Percentiles rank a stretch among this genome's conserved stretches.
Conservation (phyloP, 2,113 vertebrate species). For the Neotoma lepida region DNA sequence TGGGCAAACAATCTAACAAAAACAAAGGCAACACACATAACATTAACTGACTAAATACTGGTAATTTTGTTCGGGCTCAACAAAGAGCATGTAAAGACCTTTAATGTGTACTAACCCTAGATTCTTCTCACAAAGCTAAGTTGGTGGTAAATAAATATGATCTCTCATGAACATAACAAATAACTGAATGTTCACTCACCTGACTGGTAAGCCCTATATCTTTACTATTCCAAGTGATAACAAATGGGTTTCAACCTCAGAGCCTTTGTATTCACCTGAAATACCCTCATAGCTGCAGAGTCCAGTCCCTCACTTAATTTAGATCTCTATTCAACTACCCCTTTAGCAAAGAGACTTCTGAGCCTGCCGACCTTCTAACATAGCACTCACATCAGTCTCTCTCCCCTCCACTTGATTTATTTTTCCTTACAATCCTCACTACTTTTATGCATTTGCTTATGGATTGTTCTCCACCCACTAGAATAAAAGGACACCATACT, state of each 20-base stretch:
- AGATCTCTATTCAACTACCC: background rate
- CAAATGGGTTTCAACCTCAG: background rate
- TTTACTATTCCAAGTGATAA: background rate
- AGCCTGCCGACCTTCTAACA: background rate
- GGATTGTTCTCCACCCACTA: background rate
- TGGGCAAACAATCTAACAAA: constrained; percentile 45
- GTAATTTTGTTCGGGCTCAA: background rate
- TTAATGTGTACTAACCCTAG: background rate
- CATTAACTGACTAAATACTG: background rate
- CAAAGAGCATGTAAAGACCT: background rate
- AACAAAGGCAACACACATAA: constrained; percentile 7
- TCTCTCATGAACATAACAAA: background rate
- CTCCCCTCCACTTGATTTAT: background rate
- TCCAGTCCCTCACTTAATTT: background rate
- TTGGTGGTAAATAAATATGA: constrained; percentile 2
- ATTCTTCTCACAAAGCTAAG: background rate
- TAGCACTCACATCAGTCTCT: background rate
- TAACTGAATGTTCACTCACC: background rate
- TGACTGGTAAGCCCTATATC: background rate
- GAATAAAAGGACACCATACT: background rate
- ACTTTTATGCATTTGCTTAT: background rate
- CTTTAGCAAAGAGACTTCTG: background rate
- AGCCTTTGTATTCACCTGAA: background rate
- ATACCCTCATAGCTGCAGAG: background rate
- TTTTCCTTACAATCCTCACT: background rate